These are phyloP conservation scores for Lytechinus pictus DNA, from an alignment of 35 echinoderm and acorn worm genomes.

Conservation along the genomic window DNA sequence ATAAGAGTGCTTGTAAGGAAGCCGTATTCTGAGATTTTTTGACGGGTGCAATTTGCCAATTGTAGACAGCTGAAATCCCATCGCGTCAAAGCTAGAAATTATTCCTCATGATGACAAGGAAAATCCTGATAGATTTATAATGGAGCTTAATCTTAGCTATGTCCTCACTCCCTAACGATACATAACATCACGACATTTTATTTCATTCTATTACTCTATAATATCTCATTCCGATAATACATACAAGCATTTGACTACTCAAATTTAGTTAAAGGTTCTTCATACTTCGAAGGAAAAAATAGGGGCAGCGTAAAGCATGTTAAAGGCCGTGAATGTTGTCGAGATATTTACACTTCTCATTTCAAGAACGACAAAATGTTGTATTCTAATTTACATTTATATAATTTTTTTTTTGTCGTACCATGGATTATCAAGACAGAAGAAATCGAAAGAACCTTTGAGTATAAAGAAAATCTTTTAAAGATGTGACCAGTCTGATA, in stretches of 20 bases:
- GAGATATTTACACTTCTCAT: no score
- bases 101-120: constrained; percentile 1
- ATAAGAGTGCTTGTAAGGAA: neutral
- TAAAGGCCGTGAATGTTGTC: no score
- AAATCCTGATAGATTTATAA: constrained; percentile 46
- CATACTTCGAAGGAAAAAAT: no score
- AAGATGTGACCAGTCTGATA: no score
- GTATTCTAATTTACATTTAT: no score
- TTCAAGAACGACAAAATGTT: no score
- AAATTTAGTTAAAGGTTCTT: neutral
- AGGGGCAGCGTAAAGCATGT: no score
- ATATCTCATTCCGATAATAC: neutral
- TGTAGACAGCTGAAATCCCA: neutral
- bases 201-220: neutral
- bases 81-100: constrained; percentile 21
- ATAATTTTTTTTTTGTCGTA: no score
- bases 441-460: no score
- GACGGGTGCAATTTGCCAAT: constrained; percentile 9
- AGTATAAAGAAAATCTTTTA: no score
- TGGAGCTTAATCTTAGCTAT: constrained; percentile 12
- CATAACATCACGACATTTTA: neutral
- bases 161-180: neutral
- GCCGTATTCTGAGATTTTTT: neutral
- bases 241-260: neutral
- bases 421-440: no score